A percentile compares a stretch with the other conserved stretches of the same genome.
Evolutionary conservation across 1,140 invertebrate genomes (phyloP).

Genomic region (Drosophila kohkoa): DNA sequence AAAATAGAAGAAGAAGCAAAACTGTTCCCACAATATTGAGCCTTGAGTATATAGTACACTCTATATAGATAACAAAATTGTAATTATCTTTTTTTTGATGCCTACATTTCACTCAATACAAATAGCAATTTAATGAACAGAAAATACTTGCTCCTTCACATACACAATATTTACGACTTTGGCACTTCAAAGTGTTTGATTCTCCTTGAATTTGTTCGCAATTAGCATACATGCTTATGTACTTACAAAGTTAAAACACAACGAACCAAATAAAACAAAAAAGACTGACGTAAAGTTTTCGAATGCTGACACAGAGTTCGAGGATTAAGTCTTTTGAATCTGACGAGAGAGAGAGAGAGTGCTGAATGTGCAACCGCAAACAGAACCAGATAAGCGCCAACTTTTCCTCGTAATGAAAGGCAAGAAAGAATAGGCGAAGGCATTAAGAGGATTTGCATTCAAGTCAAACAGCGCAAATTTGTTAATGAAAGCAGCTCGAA

Average conservation of each 20-base stretch:
- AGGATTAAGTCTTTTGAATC: slow-evolving; percentile 15
- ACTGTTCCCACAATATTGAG: not conserved
- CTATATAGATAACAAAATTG: not conserved
- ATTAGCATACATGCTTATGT: slow-evolving; percentile 16
- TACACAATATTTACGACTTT: not conserved
- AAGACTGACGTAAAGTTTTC: not conserved
- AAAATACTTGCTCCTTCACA: not conserved
- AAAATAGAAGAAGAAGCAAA: not conserved
- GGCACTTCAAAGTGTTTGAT: slow-evolving; percentile 6
- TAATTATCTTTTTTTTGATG: not conserved
- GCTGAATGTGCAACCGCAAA: slow-evolving; percentile 23
- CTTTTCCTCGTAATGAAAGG: slow-evolving; percentile 12
- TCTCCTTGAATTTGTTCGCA: slow-evolving; percentile 4
- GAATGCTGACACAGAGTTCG: not conserved
- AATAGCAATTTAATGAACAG: not conserved
- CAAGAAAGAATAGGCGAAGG: not conserved
- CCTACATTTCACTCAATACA: not conserved
- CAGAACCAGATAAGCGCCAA: slow-evolving; percentile 25
- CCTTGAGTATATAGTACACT: no score
- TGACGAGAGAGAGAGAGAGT: not conserved
- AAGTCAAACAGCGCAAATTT: slow-evolving; percentile 3
- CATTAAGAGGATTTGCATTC: slow-evolving; percentile 8
- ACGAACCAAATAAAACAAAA: not conserved
- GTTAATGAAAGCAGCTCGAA: not conserved
- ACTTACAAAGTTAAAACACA: slow-evolving; percentile 4